Conservation (phyloP, 2,888 invertebrate species). For the Ceramica pisi region DNA sequence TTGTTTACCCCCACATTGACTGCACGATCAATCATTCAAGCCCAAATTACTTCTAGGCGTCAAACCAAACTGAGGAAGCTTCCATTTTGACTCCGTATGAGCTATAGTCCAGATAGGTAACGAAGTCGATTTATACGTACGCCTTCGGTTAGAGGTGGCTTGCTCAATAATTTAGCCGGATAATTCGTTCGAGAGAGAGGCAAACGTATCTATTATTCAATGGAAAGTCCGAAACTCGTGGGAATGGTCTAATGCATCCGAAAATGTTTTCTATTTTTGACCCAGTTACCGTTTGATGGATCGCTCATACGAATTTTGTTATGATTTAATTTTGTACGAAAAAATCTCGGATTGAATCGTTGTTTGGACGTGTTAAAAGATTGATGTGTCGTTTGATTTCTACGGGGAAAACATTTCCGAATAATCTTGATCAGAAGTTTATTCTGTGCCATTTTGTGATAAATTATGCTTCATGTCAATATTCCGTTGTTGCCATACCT, state of each 20-base stretch:
- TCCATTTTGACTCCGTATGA: conserved; percentile 59
- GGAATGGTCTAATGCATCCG: conserved; percentile 77
- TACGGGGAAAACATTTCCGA: conserved; percentile 45
- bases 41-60: conserved; percentile 68
- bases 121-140: conserved; percentile 79
- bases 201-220: conserved; percentile 85
- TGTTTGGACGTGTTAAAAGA: conserved; percentile 60
- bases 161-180: conserved; percentile 86
- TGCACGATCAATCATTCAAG: conserved; percentile 68
- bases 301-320: conserved; percentile 64
- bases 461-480: conserved; percentile 18
- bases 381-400: conserved; percentile 61
- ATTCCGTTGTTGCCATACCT: background rate
- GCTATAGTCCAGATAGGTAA: conserved; percentile 60
- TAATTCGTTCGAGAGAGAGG: conserved; percentile 81
- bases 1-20: conserved; percentile 57
- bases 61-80: conserved; percentile 62
- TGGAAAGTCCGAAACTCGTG: conserved; percentile 75
- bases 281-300: conserved; percentile 74
- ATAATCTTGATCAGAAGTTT: conserved; percentile 48
- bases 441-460: conserved; percentile 31
- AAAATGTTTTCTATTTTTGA: conserved; percentile 78
- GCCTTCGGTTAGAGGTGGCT: conserved; percentile 76
- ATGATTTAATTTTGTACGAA: conserved; percentile 64
- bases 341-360: conserved; percentile 61